Conservation (phyloP, 2,888 invertebrate genomes). For the Cheilosia urbana region DNA sequence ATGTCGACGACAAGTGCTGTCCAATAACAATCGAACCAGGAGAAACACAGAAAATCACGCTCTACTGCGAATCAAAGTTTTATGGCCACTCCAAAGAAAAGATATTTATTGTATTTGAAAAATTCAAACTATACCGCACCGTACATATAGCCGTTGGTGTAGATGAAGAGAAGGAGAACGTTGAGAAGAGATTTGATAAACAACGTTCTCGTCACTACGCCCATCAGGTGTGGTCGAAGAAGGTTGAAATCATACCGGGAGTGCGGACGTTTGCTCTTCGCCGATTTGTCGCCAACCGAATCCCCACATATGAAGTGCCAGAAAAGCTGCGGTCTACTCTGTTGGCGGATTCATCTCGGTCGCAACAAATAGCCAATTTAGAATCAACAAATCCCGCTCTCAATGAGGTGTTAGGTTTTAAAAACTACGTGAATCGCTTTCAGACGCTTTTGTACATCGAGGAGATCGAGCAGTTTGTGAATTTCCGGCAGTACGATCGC, state of each 20-base stretch:
- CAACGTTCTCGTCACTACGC: constrained; percentile 78
- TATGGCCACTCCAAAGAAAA: constrained; percentile 79
- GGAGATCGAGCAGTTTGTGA: constrained; percentile 89
- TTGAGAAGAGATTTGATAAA: neutral
- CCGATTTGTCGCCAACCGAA: constrained; percentile 86
- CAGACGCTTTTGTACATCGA: constrained; percentile 91
- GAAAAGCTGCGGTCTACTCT: constrained; percentile 84
- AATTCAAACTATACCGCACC: constrained; percentile 77
- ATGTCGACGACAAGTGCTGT: constrained; percentile 71
- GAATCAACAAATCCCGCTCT: constrained; percentile 85
- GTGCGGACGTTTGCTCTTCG: constrained; percentile 84
- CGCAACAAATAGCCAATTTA: constrained; percentile 83
- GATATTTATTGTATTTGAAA: constrained; percentile 77
- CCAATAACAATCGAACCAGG: constrained; percentile 41
- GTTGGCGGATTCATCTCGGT: constrained; percentile 82
- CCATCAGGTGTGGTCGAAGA: constrained; percentile 78
- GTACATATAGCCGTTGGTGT: constrained; percentile 79
- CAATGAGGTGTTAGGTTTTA: constrained; percentile 84
- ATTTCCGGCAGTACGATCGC: constrained; percentile 88
- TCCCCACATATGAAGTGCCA: constrained; percentile 84
- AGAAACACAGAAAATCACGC: neutral
- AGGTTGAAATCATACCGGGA: constrained; percentile 85
- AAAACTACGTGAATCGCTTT: constrained; percentile 89
- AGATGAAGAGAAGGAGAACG: constrained; percentile 30
- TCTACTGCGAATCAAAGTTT: constrained; percentile 78